Evolutionary conservation across 2,797 vertebrate species (phyloP).

Genomic region (Scarus forsteni): DNA sequence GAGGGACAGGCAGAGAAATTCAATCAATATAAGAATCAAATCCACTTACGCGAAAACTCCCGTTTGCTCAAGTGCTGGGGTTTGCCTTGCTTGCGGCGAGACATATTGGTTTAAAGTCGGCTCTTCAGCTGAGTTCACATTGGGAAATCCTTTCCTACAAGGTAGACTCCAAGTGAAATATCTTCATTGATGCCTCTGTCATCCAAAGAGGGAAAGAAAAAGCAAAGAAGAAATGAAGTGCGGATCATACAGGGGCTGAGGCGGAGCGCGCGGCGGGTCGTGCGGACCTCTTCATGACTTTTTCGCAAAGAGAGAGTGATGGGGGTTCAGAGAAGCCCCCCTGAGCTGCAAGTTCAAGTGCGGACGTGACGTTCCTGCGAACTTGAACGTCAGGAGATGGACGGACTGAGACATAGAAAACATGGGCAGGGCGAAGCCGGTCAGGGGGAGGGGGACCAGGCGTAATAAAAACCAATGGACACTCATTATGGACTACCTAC

Average conservation of each 20-base stretch:
- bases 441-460: constrained; percentile 90
- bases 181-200: constrained; percentile 97
- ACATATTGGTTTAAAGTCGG: constrained; percentile 91
- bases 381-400: constrained; percentile 99
- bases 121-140: constrained; percentile 94
- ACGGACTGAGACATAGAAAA: constrained; percentile 94
- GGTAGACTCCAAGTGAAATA: constrained; percentile 93
- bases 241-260: constrained; percentile 92
- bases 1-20: constrained; percentile 17
- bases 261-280: constrained; percentile 90
- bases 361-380: constrained; percentile 99
- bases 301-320: constrained; percentile 81
- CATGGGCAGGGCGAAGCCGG: constrained; percentile 93
- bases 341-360: constrained; percentile 99
- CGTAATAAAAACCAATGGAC: constrained; percentile 93
- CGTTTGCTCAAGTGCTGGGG: constrained; percentile 99
- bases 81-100: constrained; percentile 99
- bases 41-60: constrained; percentile 99
- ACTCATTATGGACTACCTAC: constrained; percentile 95
- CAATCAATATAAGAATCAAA: constrained; percentile 58
- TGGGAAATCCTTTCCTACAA: constrained; percentile 93
- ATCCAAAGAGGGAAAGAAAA: constrained; percentile 83
- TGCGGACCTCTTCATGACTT: constrained; percentile 96
- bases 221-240: constrained; percentile 76
- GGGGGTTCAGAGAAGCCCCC: constrained; percentile 91